Conservation (phyloP, 1,140 invertebrate species). For the Drosophila cardini region DNA sequence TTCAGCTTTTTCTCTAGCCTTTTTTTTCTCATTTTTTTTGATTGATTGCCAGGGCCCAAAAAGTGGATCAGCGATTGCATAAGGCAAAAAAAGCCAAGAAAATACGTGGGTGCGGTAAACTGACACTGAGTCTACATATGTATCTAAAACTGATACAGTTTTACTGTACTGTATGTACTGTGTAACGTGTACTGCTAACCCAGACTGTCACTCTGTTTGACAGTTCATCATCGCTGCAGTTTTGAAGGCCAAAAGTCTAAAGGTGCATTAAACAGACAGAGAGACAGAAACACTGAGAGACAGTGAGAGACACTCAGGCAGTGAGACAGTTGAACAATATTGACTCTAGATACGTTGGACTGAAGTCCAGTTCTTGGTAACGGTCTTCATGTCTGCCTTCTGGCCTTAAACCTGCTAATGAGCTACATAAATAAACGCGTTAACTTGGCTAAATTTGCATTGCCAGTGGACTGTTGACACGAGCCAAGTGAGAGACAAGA, state of each 20-base stretch:
- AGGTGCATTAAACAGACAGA: constrained; percentile 49
- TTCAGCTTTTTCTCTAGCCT: constrained; percentile 24
- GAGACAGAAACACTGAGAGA: too few relatives aligned
- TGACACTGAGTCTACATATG: constrained; percentile 6
- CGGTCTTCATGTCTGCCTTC: constrained; percentile 15
- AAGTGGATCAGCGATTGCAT: constrained; percentile 73
- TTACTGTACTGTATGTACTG: background rate
- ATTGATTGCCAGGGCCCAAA: constrained; percentile 57
- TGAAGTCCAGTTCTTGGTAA: constrained; percentile 63
- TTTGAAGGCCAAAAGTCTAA: constrained; percentile 72
- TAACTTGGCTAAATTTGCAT: constrained; percentile 75
- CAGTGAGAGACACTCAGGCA: constrained; percentile 16
- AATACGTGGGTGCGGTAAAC: constrained; percentile 3
- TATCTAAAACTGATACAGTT: background rate
- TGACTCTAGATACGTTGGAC: constrained; percentile 65
- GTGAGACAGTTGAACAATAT: constrained; percentile 40
- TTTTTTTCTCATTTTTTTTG: constrained; percentile 38
- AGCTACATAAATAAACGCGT: constrained; percentile 71
- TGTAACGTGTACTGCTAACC: constrained; percentile 48
- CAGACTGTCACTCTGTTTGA: constrained; percentile 41
- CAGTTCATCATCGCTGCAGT: constrained; percentile 15
- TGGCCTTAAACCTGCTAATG: constrained; percentile 57
- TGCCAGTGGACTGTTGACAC: constrained; percentile 47
- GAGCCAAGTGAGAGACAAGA: constrained; percentile 39
- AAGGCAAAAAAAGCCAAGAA: constrained; percentile 35